Evolutionary conservation across 1,140 invertebrate genomes (phyloP), one percentile per base, ranked within the genome.

Genomic region (Sitodiplosis mosellana): DNA sequence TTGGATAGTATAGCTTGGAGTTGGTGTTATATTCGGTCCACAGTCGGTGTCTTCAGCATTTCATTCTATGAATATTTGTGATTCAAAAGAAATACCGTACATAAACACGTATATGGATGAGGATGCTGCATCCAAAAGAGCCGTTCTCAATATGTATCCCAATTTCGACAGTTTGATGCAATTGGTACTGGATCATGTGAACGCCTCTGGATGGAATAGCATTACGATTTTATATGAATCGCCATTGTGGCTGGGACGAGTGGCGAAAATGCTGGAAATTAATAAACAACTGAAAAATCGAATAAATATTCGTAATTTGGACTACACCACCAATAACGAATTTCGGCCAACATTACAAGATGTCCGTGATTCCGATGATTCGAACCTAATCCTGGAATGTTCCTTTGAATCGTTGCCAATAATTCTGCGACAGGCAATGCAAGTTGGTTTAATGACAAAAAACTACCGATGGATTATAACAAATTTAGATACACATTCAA

Each of bases 141-240:
- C 80, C 47, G 70, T 76, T 2, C 68, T 93, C 22, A 93, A 91
- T 69, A 60, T 95, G 20, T 84, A 85, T 70, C 90, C 90, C 1
- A 73, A 87, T 59, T 80, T 86, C 4, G 60, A 72, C 2, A 67
- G 74, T 5, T 67, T 91, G 54, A 76, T 80, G n/a, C 61, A 76
- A 72, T 72, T 80, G 6, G 82, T 83, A 52, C 69, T 76, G 44
- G 80, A 87, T 57, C 63, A 94, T 37, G 76, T 93, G 1, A 67
- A 68, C 47, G 68, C 77, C n/a, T 80, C 77, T 59, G 72, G 80
- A 40, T 95, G 92, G 91, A 78, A 78, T 57, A 72, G 70, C 2
- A 92, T 92, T 55, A 88, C 85, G 8, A 77, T 95, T 36, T 68
- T 95, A 20, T 95, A 93, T 60, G 87, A 94, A 59, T 57, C 61